These are phyloP conservation scores for Sminthurinus signatus DNA, from an alignment of 1,140 invertebrate genomes.

Conservation along the genomic window DNA sequence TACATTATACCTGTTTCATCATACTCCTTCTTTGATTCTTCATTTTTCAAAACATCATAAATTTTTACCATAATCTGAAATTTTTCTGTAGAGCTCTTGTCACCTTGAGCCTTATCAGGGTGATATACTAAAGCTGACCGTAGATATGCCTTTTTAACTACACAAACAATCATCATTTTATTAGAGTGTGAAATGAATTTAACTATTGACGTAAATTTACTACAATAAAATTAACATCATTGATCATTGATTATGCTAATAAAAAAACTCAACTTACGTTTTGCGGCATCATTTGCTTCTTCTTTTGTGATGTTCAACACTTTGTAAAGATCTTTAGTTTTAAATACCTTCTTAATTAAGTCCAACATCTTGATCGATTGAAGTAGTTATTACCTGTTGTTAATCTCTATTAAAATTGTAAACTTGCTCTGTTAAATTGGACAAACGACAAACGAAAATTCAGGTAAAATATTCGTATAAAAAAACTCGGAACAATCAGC, in stretches of 20 bases:
- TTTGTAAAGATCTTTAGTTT: background rate
- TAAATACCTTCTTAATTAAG: background rate
- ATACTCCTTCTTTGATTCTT: conserved; percentile 3
- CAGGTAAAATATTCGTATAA: too few relatives aligned
- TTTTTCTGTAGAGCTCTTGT: background rate
- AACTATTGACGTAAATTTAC: background rate
- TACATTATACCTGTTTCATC: conserved; percentile 11
- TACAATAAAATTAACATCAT: too few relatives aligned
- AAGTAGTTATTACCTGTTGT: too few relatives aligned
- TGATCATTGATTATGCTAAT: background rate
- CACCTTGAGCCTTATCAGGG: conserved; percentile 9
- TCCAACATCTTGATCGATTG: conserved; percentile 4
- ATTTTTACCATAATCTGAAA: background rate
- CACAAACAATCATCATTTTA: background rate
- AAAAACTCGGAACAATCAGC: too few relatives aligned
- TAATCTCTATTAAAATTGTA: too few relatives aligned
- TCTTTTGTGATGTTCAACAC: background rate
- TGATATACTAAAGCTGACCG: conserved; percentile 2
- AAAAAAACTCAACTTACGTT: background rate
- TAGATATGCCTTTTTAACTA: background rate
- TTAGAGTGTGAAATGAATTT: background rate
- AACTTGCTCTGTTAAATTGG: too few relatives aligned
- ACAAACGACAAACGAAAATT: too few relatives aligned
- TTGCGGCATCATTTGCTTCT: background rate
- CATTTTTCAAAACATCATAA: conserved; percentile 2